Evolutionary conservation across 2,797 vertebrate genomes (phyloP).

Genomic region (Peromyscus attwateri): DNA sequence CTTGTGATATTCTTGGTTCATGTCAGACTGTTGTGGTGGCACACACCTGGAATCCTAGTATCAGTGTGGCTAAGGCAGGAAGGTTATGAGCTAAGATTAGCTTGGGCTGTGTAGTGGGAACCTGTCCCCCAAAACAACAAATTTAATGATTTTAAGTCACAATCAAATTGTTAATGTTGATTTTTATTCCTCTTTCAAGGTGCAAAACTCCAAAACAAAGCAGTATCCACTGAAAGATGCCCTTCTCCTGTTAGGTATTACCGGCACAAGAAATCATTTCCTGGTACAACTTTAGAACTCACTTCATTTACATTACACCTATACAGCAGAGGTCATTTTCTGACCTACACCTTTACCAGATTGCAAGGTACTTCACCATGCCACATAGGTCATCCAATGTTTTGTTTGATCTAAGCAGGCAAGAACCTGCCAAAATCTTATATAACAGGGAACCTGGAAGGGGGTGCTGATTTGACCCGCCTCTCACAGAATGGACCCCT

Average conservation of each 20-base stretch:
- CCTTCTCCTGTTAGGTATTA: neutral
- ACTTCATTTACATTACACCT: neutral
- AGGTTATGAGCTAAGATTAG: neutral
- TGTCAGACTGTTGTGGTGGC: neutral
- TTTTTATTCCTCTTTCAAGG: neutral
- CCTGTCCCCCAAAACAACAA: neutral
- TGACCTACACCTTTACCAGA: neutral
- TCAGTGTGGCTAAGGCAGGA: neutral
- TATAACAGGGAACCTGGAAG: neutral
- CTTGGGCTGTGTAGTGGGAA: neutral
- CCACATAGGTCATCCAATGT: neutral
- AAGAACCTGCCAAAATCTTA: constrained; percentile 30
- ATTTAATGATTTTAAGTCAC: constrained; percentile 30
- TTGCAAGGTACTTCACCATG: neutral
- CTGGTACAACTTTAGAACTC: neutral
- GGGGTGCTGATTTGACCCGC: neutral
- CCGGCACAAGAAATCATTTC: neutral
- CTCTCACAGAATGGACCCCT: neutral
- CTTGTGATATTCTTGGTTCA: no score
- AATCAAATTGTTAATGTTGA: neutral
- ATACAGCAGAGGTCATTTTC: neutral
- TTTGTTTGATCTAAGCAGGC: constrained; percentile 43
- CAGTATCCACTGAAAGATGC: neutral
- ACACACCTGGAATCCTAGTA: neutral
- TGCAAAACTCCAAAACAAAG: neutral